phyloP scores from a whole-genome alignment of 2,113 vertebrate genomes.

The Spilogale gracilis region DNA sequence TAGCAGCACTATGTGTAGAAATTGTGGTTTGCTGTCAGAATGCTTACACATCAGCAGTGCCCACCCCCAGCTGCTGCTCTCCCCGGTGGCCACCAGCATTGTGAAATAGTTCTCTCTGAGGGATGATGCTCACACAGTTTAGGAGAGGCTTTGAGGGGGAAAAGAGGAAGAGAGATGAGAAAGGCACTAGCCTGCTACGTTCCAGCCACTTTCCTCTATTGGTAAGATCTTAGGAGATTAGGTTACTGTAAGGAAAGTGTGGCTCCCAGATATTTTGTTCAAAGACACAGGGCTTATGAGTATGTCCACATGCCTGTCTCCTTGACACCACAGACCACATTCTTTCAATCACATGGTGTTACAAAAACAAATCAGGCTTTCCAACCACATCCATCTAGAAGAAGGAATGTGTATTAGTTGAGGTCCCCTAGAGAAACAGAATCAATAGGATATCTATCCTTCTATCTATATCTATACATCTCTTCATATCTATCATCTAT shows the following conservation, averaged over 20 bases:
- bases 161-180: neutral
- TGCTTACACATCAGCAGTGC: neutral
- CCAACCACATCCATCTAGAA: neutral
- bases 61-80: neutral
- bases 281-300: neutral
- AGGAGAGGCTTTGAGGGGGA: neutral
- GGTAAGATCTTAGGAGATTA: neutral
- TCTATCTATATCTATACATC: neutral
- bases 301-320: neutral
- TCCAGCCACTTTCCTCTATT: neutral
- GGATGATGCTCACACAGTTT: fast-evolving
- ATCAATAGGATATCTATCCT: neutral
- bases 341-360: too few species aligned
- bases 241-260: neutral
- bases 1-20: conserved; percentile 17
- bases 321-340: neutral
- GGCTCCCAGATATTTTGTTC: neutral
- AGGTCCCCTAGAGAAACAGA: neutral
- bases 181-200: neutral
- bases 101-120: neutral
- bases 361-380: neutral
- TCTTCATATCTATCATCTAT: too few species aligned
- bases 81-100: neutral
- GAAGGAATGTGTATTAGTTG: neutral
- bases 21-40: conserved; percentile 11